phyloP scores from a whole-genome alignment of 1,140 invertebrate species.

The Schlechtendalia chinensis region DNA sequence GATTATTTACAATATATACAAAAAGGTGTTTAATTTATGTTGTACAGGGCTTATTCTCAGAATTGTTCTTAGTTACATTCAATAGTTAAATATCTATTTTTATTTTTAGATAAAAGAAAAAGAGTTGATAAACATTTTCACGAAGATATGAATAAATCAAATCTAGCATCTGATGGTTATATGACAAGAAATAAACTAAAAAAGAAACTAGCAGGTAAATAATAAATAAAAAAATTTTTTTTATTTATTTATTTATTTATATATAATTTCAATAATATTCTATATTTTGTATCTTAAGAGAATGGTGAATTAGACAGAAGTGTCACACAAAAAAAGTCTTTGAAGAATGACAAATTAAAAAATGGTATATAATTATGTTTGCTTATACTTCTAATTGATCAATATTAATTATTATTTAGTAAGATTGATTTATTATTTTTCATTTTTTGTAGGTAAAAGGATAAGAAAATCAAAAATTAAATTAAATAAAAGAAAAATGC shows the following conservation, averaged over 20 bases:
- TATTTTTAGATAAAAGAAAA: conserved; percentile 31
- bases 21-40: too few relatives aligned
- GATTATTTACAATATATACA: too few relatives aligned
- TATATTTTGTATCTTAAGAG: not conserved
- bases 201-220: conserved; percentile 2
- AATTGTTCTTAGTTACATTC: too few relatives aligned
- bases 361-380: not conserved
- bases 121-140: not conserved
- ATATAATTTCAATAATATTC: too few relatives aligned
- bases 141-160: conserved; percentile 26
- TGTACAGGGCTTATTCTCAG: too few relatives aligned
- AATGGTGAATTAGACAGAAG: not conserved
- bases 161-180: not conserved
- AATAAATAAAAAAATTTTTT: not conserved
- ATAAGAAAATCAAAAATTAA: not conserved
- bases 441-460: not conserved
- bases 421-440: not conserved
- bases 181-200: conserved; percentile 35
- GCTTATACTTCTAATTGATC: not conserved
- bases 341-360: not conserved
- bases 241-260: too few relatives aligned
- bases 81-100: too few relatives aligned
- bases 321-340: not conserved
- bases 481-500: not conserved
- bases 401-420: too few relatives aligned